Base-by-base conservation (phyloP, 1,140 invertebrate species). In the Drosophila mauritiana region DNA sequence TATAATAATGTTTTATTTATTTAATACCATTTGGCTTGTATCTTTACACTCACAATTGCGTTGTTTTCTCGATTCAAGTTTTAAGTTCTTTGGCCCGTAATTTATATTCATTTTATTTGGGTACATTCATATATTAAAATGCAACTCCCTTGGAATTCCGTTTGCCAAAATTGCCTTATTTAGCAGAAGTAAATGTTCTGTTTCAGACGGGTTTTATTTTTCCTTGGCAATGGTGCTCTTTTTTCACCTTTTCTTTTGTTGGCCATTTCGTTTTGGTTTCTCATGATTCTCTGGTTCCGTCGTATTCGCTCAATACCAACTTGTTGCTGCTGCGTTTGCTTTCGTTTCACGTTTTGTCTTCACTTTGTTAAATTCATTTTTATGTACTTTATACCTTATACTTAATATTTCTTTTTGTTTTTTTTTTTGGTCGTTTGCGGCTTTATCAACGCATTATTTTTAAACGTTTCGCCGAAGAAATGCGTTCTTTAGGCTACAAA, bases 241-340 rank as follows among this genome's bases (percentile, higher is more conserved):
- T 31, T 31, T 31, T 31, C 31, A 8, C 8, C 45, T 37, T 34
- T 43, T 46, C 15, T 56, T 65, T 68, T 68, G 55, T 54, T 42
- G 27, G 7, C 48, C 39, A 31, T 74, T 57, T 57, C 15, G 20
- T 12, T 25, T 31, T n/a, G 8, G 17, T 48, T 65, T 65, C 58
- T 52, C 36, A 67, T 55, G 40, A 22, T 37, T 57, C 46, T 80
- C 64, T 45, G 61, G 64, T 68, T 68, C 64, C 64, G 64, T 46
- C 64, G 64, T 46, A 37, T 65, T 68, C 61, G 64, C 46, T 20
- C 12, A 10, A 43, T 39, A 53, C 45, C 78, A 70, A 80, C 70
- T 74, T 80, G 78, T 80, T 75, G 61, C 48, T 75, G 61, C 48
- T 74, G 54, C 25, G 25, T 58, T 63, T 63, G 62, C 53, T 80